phyloP scores from a whole-genome alignment of 2,113 vertebrate genomes.

The Cottus gobio region DNA sequence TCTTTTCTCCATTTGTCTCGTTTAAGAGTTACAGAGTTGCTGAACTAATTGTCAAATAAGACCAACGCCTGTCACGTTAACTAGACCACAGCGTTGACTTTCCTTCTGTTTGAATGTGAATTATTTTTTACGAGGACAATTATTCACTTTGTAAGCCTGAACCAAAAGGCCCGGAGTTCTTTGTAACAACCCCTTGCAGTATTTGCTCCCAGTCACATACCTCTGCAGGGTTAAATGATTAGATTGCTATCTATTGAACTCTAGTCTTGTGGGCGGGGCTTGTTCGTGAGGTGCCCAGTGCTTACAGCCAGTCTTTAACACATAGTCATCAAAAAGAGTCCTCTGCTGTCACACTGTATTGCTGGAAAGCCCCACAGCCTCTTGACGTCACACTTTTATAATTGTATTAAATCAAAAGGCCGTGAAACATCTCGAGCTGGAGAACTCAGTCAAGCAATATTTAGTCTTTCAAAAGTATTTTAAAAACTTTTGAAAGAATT shows the following conservation, averaged over 20 bases:
- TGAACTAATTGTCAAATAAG: not conserved
- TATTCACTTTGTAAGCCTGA: not conserved
- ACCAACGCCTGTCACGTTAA: not conserved
- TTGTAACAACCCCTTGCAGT: not conserved
- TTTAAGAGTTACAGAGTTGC: not conserved
- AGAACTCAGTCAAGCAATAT: not conserved
- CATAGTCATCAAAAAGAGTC: not conserved
- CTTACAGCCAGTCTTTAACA: conserved; percentile 4
- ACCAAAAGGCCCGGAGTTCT: not conserved
- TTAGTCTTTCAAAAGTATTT: not conserved
- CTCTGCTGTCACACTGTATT: not conserved
- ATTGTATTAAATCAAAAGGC: not conserved
- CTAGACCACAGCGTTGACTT: not conserved
- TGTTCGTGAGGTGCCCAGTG: conserved; percentile 18
- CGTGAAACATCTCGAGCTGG: not conserved
- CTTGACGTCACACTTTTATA: not conserved
- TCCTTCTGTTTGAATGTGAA: not conserved
- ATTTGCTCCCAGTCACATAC: conserved; percentile 29
- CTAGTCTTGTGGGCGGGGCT: conserved; percentile 53
- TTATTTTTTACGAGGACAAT: not conserved
- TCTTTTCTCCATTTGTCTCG: not conserved
- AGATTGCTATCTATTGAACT: conserved; percentile 58
- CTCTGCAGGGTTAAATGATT: conserved; percentile 42
- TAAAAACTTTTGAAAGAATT: not conserved
- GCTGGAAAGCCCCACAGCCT: not conserved